Conservation (phyloP, 1,140 invertebrate genomes). For the Drosophila baimaii region DNA sequence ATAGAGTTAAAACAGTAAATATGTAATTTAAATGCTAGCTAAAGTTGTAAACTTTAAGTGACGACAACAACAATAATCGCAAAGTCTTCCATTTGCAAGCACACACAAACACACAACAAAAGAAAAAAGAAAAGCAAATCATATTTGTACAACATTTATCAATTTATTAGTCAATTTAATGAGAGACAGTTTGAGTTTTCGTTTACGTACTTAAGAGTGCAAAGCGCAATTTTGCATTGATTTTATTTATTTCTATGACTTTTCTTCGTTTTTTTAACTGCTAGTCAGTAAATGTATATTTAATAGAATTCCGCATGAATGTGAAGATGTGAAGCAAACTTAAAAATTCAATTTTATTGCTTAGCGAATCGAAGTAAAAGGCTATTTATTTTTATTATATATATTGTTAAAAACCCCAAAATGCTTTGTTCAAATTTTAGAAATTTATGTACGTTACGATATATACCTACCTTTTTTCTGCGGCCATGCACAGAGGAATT, state of each 20-base stretch:
- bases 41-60: conserved; percentile 69
- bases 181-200: conserved; percentile 49
- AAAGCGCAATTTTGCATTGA: conserved; percentile 57
- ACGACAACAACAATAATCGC: conserved; percentile 72
- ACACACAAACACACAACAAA: background rate
- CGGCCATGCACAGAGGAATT: conserved; percentile 80
- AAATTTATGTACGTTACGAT: conserved; percentile 30
- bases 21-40: conserved; percentile 60
- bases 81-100: conserved; percentile 78
- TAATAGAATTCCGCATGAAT: conserved; percentile 57
- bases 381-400: conserved; percentile 71
- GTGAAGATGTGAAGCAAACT: conserved; percentile 35
- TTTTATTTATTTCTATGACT: conserved; percentile 67
- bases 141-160: conserved; percentile 56
- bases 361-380: conserved; percentile 71
- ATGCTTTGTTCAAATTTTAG: conserved; percentile 46
- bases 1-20: conserved; percentile 38
- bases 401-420: conserved; percentile 48
- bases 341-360: conserved; percentile 59
- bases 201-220: conserved; percentile 72
- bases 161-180: conserved; percentile 68
- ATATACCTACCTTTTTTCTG: conserved; percentile 44
- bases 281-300: conserved; percentile 75
- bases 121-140: conserved; percentile 24
- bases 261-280: conserved; percentile 75